phyloP scores from a whole-genome alignment of 2,797 vertebrate species.

The Telmatherina bonti region DNA sequence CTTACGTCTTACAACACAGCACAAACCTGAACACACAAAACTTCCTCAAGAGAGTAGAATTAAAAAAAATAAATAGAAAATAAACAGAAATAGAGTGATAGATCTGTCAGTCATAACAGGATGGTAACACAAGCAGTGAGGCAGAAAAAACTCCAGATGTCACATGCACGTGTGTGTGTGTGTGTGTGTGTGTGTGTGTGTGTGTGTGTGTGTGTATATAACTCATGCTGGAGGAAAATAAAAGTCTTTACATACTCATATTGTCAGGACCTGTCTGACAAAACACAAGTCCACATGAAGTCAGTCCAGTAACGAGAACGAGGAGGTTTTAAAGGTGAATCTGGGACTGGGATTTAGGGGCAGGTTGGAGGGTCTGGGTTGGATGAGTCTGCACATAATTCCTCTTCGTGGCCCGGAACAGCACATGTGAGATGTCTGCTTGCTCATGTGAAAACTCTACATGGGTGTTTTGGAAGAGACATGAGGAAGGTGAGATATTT shows the following conservation, averaged over 20 bases:
- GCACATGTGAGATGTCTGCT: slow-evolving; percentile 2
- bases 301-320: background rate
- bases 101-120: slow-evolving; percentile 33
- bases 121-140: slow-evolving; percentile 38
- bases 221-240: background rate
- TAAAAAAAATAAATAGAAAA: background rate
- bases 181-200: slow-evolving; percentile 25
- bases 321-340: too few species aligned
- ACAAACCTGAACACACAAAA: too few species aligned
- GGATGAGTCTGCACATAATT: background rate
- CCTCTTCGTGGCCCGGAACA: background rate
- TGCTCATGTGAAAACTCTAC: background rate
- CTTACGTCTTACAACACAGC: too few species aligned
- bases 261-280: background rate
- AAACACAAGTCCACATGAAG: background rate
- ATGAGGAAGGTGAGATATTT: background rate
- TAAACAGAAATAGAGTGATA: background rate
- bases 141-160: slow-evolving; percentile 65
- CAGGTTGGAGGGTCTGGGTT: too few species aligned
- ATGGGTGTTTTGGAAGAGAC: background rate
- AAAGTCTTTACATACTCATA: background rate
- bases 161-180: slow-evolving; percentile 16
- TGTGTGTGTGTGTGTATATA: slow-evolving; percentile 2
- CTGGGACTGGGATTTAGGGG: too few species aligned
- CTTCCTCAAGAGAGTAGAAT: too few species aligned